Evolutionary conservation across 2,113 vertebrate genomes (phyloP).

Genomic region (Litocranius walleri): DNA sequence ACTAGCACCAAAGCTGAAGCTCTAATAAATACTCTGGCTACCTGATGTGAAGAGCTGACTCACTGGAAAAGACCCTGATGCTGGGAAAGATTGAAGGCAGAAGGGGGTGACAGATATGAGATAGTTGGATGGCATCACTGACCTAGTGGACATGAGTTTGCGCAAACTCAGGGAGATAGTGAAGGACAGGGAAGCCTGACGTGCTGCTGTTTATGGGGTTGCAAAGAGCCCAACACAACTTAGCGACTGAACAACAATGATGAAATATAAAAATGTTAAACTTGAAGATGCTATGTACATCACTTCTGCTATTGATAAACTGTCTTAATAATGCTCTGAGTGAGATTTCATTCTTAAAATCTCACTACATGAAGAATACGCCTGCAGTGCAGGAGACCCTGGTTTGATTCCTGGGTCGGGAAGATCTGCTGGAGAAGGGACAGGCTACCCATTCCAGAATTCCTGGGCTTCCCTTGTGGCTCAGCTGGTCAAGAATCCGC

Average conservation of each 20-base stretch:
- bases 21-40: not conserved
- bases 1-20: not conserved
- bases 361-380: not conserved
- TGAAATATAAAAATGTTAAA: too few species aligned
- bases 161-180: too few species aligned
- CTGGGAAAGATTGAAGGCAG: not conserved
- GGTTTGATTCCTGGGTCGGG: not conserved
- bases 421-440: not conserved
- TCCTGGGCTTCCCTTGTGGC: not conserved
- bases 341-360: not conserved
- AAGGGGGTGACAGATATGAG: not conserved
- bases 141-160: too few species aligned
- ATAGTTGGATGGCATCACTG: not conserved
- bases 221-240: too few species aligned
- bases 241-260: too few species aligned
- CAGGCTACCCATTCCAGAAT: not conserved
- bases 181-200: too few species aligned
- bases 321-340: not conserved
- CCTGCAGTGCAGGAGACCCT: not conserved
- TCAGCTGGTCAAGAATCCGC: not conserved
- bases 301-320: too few species aligned
- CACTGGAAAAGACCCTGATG: not conserved
- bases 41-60: not conserved
- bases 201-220: too few species aligned
- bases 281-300: too few species aligned